Conservation (phyloP, 2,888 invertebrate species). For the Melipona bicolor region DNA sequence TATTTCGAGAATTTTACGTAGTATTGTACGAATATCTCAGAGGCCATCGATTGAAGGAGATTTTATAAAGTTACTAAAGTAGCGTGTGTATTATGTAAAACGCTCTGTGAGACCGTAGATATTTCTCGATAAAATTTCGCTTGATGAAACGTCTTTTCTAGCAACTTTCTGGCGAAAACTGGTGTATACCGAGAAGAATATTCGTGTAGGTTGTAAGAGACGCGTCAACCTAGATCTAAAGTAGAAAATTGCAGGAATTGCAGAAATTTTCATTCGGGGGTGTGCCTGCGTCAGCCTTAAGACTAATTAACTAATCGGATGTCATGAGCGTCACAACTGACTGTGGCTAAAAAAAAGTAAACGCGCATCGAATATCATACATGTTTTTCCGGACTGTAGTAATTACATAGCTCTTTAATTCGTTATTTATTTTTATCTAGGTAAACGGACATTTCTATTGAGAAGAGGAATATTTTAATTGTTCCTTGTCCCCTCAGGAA, state of each 20-base stretch:
- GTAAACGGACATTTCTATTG: not conserved
- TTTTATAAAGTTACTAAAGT: not conserved
- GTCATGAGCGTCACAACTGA: conserved; percentile 18
- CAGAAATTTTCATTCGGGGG: conserved; percentile 72
- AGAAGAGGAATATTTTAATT: not conserved
- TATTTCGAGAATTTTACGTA: not conserved
- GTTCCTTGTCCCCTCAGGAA: not conserved
- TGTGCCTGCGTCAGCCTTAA: conserved; percentile 64
- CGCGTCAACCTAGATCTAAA: conserved; percentile 78
- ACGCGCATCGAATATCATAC: conserved; percentile 35
- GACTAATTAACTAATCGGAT: conserved; percentile 61
- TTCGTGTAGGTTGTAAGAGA: conserved; percentile 68
- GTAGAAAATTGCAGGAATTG: conserved; percentile 78
- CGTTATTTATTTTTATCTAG: not conserved
- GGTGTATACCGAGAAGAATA: conserved; percentile 49
- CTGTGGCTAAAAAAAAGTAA: conserved; percentile 30
- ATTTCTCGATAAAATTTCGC: conserved; percentile 2
- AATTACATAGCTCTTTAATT: not conserved
- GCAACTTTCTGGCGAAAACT: conserved; percentile 42
- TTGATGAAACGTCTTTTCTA: conserved; percentile 30
- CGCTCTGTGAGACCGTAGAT: not conserved
- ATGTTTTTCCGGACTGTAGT: not conserved
- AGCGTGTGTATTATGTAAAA: not conserved
- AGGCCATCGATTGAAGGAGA: not conserved
- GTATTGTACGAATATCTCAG: not conserved